A percentile compares a stretch with the other conserved stretches of the same genome.
Conservation (phyloP, 2,888 invertebrate species). For the Phengaris alcon region DNA sequence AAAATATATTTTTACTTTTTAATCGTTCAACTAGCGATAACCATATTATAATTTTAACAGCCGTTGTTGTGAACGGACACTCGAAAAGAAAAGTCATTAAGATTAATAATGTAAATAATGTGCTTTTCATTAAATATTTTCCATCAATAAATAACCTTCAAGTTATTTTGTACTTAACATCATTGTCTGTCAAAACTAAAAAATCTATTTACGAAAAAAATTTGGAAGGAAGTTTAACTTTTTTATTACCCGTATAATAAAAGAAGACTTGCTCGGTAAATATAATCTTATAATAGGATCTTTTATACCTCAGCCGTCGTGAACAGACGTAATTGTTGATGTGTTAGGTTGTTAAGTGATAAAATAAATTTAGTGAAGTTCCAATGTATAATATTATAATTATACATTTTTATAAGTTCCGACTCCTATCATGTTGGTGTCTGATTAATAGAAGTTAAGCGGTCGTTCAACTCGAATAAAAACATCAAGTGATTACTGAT, state of each 20-base stretch:
- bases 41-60: not conserved
- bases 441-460: slow-evolving; percentile 38
- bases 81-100: not conserved
- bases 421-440: slow-evolving; percentile 39
- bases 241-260: slow-evolving; percentile 9
- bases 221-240: not conserved
- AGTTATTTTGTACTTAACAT: not conserved
- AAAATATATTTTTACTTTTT: not conserved
- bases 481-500: slow-evolving; percentile 34
- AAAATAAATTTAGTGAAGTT: slow-evolving; percentile 18
- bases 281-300: slow-evolving; percentile 17
- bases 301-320: slow-evolving; percentile 10
- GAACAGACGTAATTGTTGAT: slow-evolving; percentile 17
- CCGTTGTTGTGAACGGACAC: not conserved
- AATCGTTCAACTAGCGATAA: not conserved
- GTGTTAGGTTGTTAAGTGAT: slow-evolving; percentile 27
- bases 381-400: not conserved
- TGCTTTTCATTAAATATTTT: not conserved
- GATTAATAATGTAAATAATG: not conserved
- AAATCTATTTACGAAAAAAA: not conserved
- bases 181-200: slow-evolving; percentile 9
- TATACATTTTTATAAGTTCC: slow-evolving; percentile 10
- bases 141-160: not conserved
- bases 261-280: slow-evolving; percentile 15
- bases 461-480: slow-evolving; percentile 47